These are phyloP conservation scores for Scaptomyza parva DNA, from an alignment of 2,888 invertebrate genomes.

Conservation along the genomic window DNA sequence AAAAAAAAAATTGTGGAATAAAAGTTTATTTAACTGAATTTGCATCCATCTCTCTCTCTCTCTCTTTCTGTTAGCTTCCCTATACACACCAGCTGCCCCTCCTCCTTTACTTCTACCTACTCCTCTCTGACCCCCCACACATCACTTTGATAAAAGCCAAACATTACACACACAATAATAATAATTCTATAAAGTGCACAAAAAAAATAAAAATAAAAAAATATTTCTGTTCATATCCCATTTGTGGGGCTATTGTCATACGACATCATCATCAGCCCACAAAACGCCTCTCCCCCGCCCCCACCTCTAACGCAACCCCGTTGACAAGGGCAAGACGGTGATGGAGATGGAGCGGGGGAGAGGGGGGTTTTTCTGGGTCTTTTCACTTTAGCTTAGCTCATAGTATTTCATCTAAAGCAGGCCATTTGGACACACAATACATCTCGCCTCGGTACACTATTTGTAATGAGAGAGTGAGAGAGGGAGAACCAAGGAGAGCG, in stretches of 20 bases:
- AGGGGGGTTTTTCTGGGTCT: too few species aligned
- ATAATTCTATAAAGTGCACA: conserved; percentile 58
- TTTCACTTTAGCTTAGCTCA: conserved; percentile 43
- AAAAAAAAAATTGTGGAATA: background rate
- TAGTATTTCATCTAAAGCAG: conserved; percentile 34
- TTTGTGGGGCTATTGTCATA: conserved; percentile 64
- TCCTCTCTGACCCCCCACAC: too few species aligned
- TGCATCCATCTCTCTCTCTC: conserved; percentile 11
- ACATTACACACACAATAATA: conserved; percentile 54
- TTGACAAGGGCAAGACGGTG: conserved; percentile 10
- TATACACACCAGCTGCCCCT: background rate
- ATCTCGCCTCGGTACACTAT: background rate
- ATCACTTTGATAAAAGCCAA: conserved; percentile 36
- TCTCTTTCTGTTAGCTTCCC: background rate
- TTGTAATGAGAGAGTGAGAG: conserved; percentile 9
- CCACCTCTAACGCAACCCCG: background rate
- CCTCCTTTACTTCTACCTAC: background rate
- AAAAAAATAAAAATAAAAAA: conserved; percentile 13
- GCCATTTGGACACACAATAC: conserved; percentile 50
- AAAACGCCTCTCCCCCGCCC: background rate
- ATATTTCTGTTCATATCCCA: conserved; percentile 64
- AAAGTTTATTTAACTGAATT: conserved; percentile 18
- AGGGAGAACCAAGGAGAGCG: too few species aligned
- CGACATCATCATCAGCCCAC: conserved; percentile 43
- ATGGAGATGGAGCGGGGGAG: too few species aligned